These are phyloP conservation scores for Pachydiplax longipennis DNA, from an alignment of 2,888 invertebrate genomes.

Conservation along the genomic window DNA sequence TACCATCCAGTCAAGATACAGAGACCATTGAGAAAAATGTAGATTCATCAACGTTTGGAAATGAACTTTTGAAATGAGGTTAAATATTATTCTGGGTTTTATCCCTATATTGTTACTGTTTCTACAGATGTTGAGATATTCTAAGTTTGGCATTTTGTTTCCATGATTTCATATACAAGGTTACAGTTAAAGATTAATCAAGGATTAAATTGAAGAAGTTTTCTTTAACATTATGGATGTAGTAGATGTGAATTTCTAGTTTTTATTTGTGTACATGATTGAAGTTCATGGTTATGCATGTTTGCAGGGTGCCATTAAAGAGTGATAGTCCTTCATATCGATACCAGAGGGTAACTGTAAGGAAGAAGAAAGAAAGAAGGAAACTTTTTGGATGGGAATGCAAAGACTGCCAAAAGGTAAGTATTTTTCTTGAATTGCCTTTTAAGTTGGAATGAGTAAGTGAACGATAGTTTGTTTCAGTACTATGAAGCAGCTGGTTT, in stretches of 20 bases:
- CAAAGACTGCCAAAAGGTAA: slow-evolving; percentile 58
- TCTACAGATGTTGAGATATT: no score
- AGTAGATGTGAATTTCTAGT: no score
- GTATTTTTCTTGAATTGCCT: not conserved
- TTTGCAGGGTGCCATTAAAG: not conserved
- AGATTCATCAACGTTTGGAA: not conserved
- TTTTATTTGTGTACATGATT: no score
- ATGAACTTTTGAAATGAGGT: not conserved
- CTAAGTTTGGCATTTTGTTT: no score
- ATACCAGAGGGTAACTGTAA: slow-evolving; percentile 55
- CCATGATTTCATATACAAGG: no score
- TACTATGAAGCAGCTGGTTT: slow-evolving; percentile 57
- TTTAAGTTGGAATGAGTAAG: no score
- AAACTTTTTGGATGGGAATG: slow-evolving; percentile 60
- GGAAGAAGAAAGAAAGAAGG: slow-evolving; percentile 57
- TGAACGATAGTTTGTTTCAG: slow-evolving; percentile 52
- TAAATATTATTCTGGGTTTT: not conserved
- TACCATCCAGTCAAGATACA: not conserved
- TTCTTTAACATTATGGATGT: no score
- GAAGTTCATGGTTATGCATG: no score
- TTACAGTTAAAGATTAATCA: no score
- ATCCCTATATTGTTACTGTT: not conserved
- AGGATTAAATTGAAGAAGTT: no score
- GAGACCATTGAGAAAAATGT: not conserved
- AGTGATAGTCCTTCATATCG: slow-evolving; percentile 54